phyloP scores from a whole-genome alignment of 2,888 invertebrate genomes.

The Girardia tigrina region DNA sequence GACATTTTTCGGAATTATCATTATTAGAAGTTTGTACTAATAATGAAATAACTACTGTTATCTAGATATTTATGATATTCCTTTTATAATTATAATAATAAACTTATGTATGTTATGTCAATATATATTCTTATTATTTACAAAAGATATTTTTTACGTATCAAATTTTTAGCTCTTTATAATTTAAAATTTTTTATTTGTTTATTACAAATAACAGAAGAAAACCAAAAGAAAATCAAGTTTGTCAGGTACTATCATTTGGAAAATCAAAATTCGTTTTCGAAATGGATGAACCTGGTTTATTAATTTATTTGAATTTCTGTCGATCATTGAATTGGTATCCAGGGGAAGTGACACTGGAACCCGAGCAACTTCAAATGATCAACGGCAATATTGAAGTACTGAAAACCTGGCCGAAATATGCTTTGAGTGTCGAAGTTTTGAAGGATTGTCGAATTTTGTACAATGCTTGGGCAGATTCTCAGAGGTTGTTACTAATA shows the following conservation, averaged over 20 bases:
- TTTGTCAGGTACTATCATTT: conserved; percentile 24
- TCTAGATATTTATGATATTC: no score
- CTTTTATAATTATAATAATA: no score
- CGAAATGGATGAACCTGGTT: conserved; percentile 88
- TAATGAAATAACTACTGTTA: no score
- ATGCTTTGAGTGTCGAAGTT: conserved; percentile 20
- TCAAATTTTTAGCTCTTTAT: no score
- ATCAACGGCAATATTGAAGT: conserved; percentile 76
- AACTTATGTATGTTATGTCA: neutral
- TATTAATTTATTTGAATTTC: neutral
- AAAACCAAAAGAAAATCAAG: neutral
- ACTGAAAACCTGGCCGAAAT: conserved; percentile 28
- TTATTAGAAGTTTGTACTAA: no score
- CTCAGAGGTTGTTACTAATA: conserved; percentile 60
- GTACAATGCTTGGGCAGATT: conserved; percentile 96
- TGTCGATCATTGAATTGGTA: neutral
- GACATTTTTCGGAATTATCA: no score
- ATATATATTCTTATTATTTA: neutral
- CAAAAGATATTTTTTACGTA: no score
- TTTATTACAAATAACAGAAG: no score
- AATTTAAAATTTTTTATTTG: no score
- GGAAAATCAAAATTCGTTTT: conserved; percentile 59
- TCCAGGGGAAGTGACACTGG: conserved; percentile 66
- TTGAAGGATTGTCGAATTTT: conserved; percentile 55
- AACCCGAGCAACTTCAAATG: conserved; percentile 71